These are phyloP conservation scores for Anthophora plumipes DNA, from an alignment of 2,888 invertebrate genomes.

Conservation along the genomic window DNA sequence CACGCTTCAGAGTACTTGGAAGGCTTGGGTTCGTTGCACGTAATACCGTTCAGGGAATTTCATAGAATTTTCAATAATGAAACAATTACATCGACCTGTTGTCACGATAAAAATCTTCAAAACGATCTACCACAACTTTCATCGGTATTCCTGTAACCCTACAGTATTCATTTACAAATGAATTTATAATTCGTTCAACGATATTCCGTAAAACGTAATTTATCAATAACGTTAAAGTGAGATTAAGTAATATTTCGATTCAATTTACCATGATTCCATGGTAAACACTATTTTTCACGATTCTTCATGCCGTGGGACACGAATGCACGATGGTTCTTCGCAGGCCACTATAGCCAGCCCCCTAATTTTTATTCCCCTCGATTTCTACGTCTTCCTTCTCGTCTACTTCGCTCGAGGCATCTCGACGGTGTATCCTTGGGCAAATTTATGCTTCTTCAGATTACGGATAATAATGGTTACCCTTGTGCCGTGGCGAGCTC, in stretches of 20 bases:
- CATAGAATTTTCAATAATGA: not conserved
- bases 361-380: conserved; percentile 52
- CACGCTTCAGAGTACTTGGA: not conserved
- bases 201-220: not conserved
- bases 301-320: conserved; percentile 12
- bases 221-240: not conserved
- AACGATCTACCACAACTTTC: too few species aligned
- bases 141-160: too few species aligned
- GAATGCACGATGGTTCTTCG: not conserved
- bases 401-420: conserved; percentile 33
- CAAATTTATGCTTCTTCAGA: conserved; percentile 66
- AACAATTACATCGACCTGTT: not conserved
- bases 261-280: conserved; percentile 30
- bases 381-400: conserved; percentile 45
- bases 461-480: conserved; percentile 67
- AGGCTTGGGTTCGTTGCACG: not conserved
- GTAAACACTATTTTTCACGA: conserved; percentile 35
- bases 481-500: conserved; percentile 50
- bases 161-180: too few species aligned
- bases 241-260: not conserved
- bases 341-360: conserved; percentile 12
- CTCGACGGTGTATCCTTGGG: conserved; percentile 50
- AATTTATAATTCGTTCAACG: not conserved
- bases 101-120: not conserved
- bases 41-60: not conserved